Percentiles rank a stretch among this genome's conserved stretches.
Conservation (phyloP, 1,140 invertebrate genomes). For the Hyles vespertilio region DNA sequence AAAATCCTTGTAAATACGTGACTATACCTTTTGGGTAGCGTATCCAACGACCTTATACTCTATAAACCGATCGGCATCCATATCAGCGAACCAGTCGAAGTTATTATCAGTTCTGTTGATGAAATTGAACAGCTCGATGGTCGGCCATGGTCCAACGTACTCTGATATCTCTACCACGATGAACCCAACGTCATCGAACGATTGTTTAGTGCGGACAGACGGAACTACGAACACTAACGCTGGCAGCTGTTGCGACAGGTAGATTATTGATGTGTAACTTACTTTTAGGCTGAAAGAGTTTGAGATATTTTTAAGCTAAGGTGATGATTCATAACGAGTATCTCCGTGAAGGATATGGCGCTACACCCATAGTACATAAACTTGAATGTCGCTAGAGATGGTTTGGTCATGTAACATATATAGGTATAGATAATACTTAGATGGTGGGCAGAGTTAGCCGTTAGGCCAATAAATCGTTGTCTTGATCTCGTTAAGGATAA, state of each 20-base stretch:
- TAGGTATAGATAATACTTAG: too few relatives aligned
- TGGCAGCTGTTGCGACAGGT: slow-evolving; percentile 23
- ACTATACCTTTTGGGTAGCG: slow-evolving; percentile 34
- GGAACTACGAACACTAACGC: slow-evolving; percentile 39
- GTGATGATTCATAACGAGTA: neutral
- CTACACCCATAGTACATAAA: too few relatives aligned
- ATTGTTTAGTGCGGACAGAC: slow-evolving; percentile 31
- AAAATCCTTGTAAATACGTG: too few relatives aligned
- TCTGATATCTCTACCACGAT: slow-evolving; percentile 31
- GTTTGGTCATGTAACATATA: too few relatives aligned
- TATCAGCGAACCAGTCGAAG: slow-evolving; percentile 37
- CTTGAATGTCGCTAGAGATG: too few relatives aligned
- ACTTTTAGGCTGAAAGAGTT: slow-evolving; percentile 38
- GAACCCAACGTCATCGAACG: slow-evolving; percentile 48
- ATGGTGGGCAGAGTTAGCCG: too few relatives aligned
- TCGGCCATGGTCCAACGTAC: slow-evolving; percentile 17
- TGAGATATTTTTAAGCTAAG: neutral
- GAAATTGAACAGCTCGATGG: slow-evolving; percentile 19
- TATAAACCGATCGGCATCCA: slow-evolving; percentile 15
- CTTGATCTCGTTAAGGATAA: too few relatives aligned
- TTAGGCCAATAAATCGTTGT: too few relatives aligned
- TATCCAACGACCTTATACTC: slow-evolving; percentile 43
- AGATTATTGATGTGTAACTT: slow-evolving; percentile 34
- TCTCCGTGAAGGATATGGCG: too few relatives aligned
- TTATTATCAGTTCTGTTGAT: slow-evolving; percentile 34